phyloP scores from a whole-genome alignment of 2,888 invertebrate species.

The Schizaphis graminum region DNA sequence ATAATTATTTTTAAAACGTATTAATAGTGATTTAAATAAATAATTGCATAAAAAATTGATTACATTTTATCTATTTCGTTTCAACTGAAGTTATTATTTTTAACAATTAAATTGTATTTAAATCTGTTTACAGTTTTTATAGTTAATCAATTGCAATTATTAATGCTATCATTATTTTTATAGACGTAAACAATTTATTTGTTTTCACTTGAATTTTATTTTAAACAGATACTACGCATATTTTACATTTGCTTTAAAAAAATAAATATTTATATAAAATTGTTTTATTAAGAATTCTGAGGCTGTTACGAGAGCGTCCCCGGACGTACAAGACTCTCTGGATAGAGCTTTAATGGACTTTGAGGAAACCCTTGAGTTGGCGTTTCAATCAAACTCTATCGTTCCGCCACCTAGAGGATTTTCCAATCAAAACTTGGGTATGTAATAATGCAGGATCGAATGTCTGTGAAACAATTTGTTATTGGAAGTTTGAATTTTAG shows the following conservation, averaged over 20 bases:
- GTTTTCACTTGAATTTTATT: not conserved
- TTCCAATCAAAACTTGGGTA: constrained; percentile 58
- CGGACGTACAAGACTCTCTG: constrained; percentile 69
- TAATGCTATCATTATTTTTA: not conserved
- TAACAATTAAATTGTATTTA: not conserved
- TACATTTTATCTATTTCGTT: not conserved
- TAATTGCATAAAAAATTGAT: not conserved
- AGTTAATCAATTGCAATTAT: not conserved
- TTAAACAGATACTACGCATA: not conserved
- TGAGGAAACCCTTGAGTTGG: constrained; percentile 78
- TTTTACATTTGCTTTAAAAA: not conserved
- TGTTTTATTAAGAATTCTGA: constrained; percentile 20
- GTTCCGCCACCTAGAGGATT: constrained; percentile 63
- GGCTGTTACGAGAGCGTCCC: constrained; percentile 65
- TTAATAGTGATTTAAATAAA: not conserved
- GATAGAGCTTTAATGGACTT: constrained; percentile 78
- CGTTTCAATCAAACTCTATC: constrained; percentile 69
- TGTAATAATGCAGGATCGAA: not conserved
- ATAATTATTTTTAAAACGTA: not conserved
- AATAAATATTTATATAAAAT: not conserved
- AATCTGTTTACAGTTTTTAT: not conserved
- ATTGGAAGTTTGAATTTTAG: constrained; percentile 54
- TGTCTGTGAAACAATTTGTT: constrained; percentile 45
- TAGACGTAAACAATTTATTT: not conserved
- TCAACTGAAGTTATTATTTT: not conserved